Base-by-base conservation (phyloP, 2,113 vertebrate species). In the Climacteris rufus region DNA sequence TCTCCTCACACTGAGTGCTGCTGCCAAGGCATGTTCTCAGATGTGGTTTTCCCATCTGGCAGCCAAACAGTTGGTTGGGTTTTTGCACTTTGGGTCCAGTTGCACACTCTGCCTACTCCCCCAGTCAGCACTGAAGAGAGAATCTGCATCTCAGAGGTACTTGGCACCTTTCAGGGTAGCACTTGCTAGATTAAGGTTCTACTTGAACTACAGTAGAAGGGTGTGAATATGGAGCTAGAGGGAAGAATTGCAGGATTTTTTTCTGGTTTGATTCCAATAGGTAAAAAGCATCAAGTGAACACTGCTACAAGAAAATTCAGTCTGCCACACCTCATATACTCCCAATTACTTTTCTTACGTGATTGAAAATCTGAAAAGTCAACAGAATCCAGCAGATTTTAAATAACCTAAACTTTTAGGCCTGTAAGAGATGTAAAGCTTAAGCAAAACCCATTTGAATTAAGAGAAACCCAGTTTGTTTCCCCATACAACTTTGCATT, bases 41-140 rank as follows among this genome's bases (percentile, higher is more conserved):
- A 96, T 93, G 90, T 87, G 94, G 83, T 68, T 95, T 94, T 93
- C 79, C 94, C 97, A 94, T 91, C 93, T 95, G 97, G 95, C 93
- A 91, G 79, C 92, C 95, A 91, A 96, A 96, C 77, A 77, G 80
- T 72, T 64, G 83, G 89, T 82, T 74, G 93, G 56, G 57, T 68
- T 96, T 95, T 77, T 89, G 94, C 87, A 56, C 84, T 91, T 59
- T 54, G 10, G 81, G 93, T 87, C 86, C 88, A 81, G 60, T 65
- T 69, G 40, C 84, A 83, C 35, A n/a, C 82, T 77, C 81, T 82
- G 84, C 90, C 92, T 86, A 53, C 92, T 61, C 72, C 56, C 77
- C 31, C 24, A 31, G 74, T 53, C 49, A 14, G 53, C 70, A 35
- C 27, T 17, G 78, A 44, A 50, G 56, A 89, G 56, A 86, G 47